phyloP scores from a whole-genome alignment of 2,888 invertebrate genomes.

The Caenorhabditis becei region DNA sequence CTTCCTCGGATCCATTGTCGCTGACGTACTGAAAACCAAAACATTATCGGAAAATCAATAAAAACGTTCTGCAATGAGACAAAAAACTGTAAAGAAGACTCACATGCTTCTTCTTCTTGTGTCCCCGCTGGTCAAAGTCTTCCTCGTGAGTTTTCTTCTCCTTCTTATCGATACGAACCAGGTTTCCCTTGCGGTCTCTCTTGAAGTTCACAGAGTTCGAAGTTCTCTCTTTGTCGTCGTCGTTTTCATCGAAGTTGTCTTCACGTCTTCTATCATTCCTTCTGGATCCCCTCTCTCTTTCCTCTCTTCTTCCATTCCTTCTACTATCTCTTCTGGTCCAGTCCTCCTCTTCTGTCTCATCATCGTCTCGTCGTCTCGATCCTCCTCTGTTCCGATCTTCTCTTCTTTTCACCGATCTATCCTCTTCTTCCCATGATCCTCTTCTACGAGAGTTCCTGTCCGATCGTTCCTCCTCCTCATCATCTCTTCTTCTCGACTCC shows the following conservation, averaged over 20 bases:
- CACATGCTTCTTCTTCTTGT: conserved; percentile 40
- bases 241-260: not conserved
- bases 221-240: not conserved
- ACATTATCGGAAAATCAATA: not conserved
- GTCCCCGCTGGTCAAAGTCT: conserved; percentile 26
- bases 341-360: too few relatives aligned
- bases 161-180: conserved; percentile 23
- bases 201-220: conserved; percentile 1
- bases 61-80: too few relatives aligned
- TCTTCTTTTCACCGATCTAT: not conserved
- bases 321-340: not conserved
- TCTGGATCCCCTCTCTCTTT: not conserved
- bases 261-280: not conserved
- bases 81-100: conserved; percentile 2
- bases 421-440: not conserved
- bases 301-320: not conserved
- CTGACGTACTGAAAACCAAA: conserved; percentile 34
- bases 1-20: conserved; percentile 47
- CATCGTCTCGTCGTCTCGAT: too few relatives aligned
- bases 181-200: conserved; percentile 27
- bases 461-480: not conserved
- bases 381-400: not conserved
- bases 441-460: not conserved
- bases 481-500: not conserved
- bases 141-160: conserved; percentile 11